phyloP scores from a whole-genome alignment of 2,797 vertebrate species.

The Muscicapa comitata region DNA sequence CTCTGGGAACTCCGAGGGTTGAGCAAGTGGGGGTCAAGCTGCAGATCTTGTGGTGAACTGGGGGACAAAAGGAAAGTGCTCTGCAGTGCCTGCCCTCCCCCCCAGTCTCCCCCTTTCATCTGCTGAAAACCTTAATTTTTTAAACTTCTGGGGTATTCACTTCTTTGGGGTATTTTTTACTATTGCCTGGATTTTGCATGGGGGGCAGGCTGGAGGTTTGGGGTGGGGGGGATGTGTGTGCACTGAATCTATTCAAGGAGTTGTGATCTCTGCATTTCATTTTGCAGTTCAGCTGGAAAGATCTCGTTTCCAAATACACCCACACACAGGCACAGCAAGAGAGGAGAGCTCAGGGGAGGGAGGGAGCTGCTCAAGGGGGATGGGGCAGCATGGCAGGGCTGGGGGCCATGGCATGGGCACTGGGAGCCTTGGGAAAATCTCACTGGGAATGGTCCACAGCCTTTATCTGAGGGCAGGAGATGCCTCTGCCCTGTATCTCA shows the following conservation, averaged over 20 bases:
- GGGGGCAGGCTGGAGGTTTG: constrained; percentile 56
- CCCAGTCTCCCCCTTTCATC: not conserved
- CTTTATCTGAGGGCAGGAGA: not conserved
- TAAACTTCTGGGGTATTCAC: no score
- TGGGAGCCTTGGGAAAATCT: not conserved
- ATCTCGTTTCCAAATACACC: constrained; percentile 77
- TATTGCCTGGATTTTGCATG: constrained; percentile 25
- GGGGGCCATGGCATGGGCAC: not conserved
- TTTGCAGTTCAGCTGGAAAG: constrained; percentile 76
- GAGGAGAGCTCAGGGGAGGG: constrained; percentile 41
- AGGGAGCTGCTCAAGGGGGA: constrained; percentile 7
- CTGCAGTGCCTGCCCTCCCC: not conserved
- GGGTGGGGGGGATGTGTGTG: not conserved
- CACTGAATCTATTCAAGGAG: constrained; percentile 64
- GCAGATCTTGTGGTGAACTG: not conserved
- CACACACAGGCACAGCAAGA: constrained; percentile 67
- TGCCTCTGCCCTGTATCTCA: not conserved
- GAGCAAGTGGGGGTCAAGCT: not conserved
- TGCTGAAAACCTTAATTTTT: not conserved
- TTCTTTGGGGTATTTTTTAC: not conserved
- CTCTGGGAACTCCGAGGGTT: not conserved
- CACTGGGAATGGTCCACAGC: not conserved
- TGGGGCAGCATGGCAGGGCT: not conserved
- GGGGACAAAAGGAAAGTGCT: not conserved
- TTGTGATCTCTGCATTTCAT: constrained; percentile 73